Evolutionary conservation across 2,113 vertebrate genomes (phyloP), one percentile per base, ranked within the genome.

Genomic region (Archilochus colubris): DNA sequence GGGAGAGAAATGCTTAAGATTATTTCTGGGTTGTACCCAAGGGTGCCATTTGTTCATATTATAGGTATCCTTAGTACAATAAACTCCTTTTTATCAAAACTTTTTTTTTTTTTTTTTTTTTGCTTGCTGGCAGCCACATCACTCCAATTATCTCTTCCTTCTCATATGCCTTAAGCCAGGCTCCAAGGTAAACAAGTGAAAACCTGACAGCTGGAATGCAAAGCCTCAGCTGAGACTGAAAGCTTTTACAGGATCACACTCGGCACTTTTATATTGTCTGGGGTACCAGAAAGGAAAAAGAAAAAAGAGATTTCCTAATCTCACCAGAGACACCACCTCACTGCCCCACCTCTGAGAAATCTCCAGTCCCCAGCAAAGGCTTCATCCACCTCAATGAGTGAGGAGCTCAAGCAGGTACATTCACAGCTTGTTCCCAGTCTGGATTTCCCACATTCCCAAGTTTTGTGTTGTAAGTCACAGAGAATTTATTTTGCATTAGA

Each of bases 111-210:
- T 38, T 33, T 82, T 82, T 84, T 78, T 24, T 66, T 63, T 58
- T 38, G 7, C 51, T 93, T 85, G 27, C 82, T 95, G 87, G 82
- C 76, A 96, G 80, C 51, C 43, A 38, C 40, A 81, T 55, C 0
- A 7, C 62, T 94, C 80, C 70, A 88, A 87, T 95, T 94, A 95
- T 80, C 66, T 92, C 33, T 91, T 89, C 77, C 69, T 64, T 84
- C 19, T 84, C 19, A 0, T 80, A 84, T 82, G 79, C 84, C 89
- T 92, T 64, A 93, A 97, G 91, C 69, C 46, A 92, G 63, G 79
- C 92, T 94, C 77, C 93, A 84, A 97, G 96, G 91, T 91, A 95
- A 96, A 95, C 85, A 94, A 95, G 91, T 91, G 21, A 88, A 88
- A 96, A 94, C 51, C 76, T 93, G 92, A 93, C 87, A 90, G 91